phyloP scores from a whole-genome alignment of 2,113 vertebrate genomes.

The Apistogramma diplotaenia region DNA sequence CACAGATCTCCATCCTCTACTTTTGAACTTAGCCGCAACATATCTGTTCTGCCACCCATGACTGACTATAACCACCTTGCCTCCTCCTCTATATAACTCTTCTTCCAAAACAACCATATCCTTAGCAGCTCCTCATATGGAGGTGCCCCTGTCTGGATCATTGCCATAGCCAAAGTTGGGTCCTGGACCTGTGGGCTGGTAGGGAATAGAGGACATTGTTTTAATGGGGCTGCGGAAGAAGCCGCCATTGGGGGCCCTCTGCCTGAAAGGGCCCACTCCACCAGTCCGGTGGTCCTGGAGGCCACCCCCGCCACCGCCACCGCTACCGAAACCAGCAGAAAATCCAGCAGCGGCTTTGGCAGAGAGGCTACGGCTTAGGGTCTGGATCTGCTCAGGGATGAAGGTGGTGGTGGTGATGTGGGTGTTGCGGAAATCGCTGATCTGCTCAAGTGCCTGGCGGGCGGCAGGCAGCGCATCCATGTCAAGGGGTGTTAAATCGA shows the following conservation, averaged over 20 bases:
- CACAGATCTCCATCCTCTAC: conserved; percentile 64
- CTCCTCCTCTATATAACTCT: neutral
- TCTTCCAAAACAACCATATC: conserved; percentile 31
- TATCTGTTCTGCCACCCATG: conserved; percentile 36
- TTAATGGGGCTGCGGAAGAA: conserved; percentile 99
- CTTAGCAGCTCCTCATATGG: conserved; percentile 83
- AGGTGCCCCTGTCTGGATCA: conserved; percentile 97
- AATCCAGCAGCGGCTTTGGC: conserved; percentile 97
- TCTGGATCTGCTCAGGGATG: conserved; percentile 99
- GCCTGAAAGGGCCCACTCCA: conserved; percentile 86
- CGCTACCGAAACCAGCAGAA: conserved; percentile 84
- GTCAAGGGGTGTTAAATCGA: conserved; percentile 97
- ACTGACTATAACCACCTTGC: conserved; percentile 12
- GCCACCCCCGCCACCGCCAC: conserved; percentile 69
- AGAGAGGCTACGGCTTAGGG: conserved; percentile 96
- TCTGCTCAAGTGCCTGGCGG: conserved; percentile 97
- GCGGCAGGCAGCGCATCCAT: conserved; percentile 97
- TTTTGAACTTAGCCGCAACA: conserved; percentile 26
- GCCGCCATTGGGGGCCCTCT: conserved; percentile 96
- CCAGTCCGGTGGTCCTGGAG: conserved; percentile 96
- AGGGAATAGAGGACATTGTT: conserved; percentile 99
- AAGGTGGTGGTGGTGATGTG: conserved; percentile 99
- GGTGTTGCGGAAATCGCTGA: conserved; percentile 99
- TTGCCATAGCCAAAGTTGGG: conserved; percentile 96
- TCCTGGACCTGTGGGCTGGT: conserved; percentile 93